phyloP scores from a whole-genome alignment of 1,140 invertebrate species.

The Drosophila ananassae region DNA sequence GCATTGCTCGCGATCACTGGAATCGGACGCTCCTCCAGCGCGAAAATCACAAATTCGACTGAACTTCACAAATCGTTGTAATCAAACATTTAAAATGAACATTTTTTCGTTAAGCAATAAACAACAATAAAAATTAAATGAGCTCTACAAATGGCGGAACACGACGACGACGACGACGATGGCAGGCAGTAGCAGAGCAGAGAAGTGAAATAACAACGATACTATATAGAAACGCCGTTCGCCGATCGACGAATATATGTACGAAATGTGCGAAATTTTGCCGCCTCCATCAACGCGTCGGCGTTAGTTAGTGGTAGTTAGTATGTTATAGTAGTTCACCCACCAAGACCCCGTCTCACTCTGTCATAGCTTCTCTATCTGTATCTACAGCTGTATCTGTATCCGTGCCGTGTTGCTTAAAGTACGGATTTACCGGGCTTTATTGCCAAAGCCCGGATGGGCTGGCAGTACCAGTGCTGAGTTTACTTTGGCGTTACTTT shows the following conservation, averaged over 20 bases:
- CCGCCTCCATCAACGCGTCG: constrained; percentile 47
- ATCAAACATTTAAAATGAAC: constrained; percentile 83
- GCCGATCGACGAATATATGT: constrained; percentile 33
- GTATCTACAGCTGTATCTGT: not conserved
- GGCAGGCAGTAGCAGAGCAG: constrained; percentile 5
- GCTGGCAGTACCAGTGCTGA: constrained; percentile 26
- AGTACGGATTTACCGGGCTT: constrained; percentile 34
- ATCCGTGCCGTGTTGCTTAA: constrained; percentile 1
- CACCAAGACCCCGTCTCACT: constrained; percentile 4
- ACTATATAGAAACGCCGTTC: constrained; percentile 27
- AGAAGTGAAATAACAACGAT: constrained; percentile 21
- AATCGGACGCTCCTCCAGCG: constrained; percentile 62
- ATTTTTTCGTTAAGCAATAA: constrained; percentile 75
- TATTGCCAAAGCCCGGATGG: constrained; percentile 31
- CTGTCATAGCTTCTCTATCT: not conserved
- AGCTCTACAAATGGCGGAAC: constrained; percentile 78
- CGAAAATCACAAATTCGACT: constrained; percentile 82
- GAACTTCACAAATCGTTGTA: constrained; percentile 82
- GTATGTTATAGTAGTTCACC: constrained; percentile 12
- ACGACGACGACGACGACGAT: constrained; percentile 34
- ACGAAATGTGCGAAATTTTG: constrained; percentile 73
- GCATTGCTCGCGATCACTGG: constrained; percentile 52
- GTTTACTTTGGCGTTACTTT: constrained; percentile 26
- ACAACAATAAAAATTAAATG: constrained; percentile 81
- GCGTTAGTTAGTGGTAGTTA: constrained; percentile 48